Conservation (phyloP, 2,797 vertebrate genomes). For the Rhabdomys pumilio region DNA sequence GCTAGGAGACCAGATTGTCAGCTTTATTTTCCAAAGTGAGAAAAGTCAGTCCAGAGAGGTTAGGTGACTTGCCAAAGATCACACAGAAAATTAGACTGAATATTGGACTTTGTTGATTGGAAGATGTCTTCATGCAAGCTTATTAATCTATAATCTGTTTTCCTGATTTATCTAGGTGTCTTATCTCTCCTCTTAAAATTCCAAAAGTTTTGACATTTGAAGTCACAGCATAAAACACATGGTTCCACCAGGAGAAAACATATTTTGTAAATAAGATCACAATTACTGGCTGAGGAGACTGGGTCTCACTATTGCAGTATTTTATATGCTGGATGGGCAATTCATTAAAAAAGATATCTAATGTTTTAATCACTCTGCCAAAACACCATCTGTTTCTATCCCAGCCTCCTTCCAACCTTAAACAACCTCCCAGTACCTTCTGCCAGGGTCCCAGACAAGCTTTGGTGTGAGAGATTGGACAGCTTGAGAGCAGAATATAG, state of each 20-base stretch:
- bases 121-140: neutral
- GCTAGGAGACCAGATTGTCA: neutral
- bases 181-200: constrained; percentile 44
- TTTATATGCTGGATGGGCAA: constrained; percentile 87
- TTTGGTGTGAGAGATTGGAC: constrained; percentile 81
- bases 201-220: constrained; percentile 46
- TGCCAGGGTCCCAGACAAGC: constrained; percentile 80
- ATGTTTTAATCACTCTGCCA: constrained; percentile 89
- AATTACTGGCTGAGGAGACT: constrained; percentile 76
- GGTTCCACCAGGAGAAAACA: constrained; percentile 65
- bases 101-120: neutral
- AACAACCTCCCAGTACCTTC: constrained; percentile 70
- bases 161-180: constrained; percentile 51
- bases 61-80: constrained; percentile 48
- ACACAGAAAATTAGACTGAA: constrained; percentile 5
- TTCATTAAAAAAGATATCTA: constrained; percentile 89
- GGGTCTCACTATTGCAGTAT: constrained; percentile 80
- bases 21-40: constrained; percentile 5
- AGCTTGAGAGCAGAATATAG: constrained; percentile 79
- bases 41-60: constrained; percentile 43
- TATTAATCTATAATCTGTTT: neutral
- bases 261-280: constrained; percentile 78
- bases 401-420: constrained; percentile 68
- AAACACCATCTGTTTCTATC: constrained; percentile 88
- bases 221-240: neutral